phyloP scores from a whole-genome alignment of 2,113 vertebrate genomes.

The Erythrocercus mccallii region DNA sequence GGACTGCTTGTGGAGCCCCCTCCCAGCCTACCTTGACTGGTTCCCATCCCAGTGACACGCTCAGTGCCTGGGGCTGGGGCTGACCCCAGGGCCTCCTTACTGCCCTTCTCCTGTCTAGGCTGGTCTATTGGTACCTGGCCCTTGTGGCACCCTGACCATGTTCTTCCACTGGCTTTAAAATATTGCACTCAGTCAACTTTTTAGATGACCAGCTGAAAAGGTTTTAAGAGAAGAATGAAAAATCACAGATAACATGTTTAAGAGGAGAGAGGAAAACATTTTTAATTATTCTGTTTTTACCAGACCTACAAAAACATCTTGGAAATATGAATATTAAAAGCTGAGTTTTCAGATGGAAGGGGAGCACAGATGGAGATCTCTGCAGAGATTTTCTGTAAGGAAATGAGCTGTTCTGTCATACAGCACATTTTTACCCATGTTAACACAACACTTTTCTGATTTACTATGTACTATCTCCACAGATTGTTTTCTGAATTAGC shows the following conservation, averaged over 20 bases:
- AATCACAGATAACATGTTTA: neutral
- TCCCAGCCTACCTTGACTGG: accelerated
- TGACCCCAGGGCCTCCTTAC: accelerated
- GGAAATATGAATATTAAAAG: neutral
- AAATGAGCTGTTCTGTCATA: neutral
- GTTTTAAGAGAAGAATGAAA: neutral
- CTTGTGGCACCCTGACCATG: neutral
- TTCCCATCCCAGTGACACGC: neutral
- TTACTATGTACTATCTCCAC: neutral
- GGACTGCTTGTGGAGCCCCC: accelerated
- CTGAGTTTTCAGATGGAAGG: neutral
- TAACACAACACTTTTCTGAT: neutral
- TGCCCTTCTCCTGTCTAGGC: neutral
- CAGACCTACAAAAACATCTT: neutral
- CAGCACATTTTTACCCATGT: neutral
- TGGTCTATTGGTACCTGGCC: accelerated
- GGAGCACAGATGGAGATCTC: neutral
- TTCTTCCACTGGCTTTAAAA: neutral
- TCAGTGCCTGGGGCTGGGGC: accelerated
- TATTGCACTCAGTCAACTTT: neutral
- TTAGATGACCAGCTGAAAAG: neutral
- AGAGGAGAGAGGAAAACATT: neutral
- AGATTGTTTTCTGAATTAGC: neutral
- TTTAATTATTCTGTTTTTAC: neutral
- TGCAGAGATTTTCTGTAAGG: neutral